Conservation (phyloP, 2,888 invertebrate genomes). For the Melinaea menophilus region DNA sequence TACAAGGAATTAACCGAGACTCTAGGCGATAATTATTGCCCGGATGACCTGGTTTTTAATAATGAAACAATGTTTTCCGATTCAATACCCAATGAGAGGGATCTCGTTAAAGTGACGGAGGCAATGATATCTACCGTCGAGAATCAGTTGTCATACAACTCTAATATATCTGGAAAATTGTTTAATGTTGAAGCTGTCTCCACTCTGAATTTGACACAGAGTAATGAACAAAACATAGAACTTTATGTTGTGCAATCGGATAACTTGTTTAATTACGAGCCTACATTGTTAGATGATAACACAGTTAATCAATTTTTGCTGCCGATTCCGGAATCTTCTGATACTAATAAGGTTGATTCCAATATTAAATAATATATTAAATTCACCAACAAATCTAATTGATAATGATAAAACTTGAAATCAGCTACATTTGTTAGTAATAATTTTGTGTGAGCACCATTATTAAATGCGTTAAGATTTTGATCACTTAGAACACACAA, state of each 20-base stretch:
- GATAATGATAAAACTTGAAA: too few relatives aligned
- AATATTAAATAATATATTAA: conserved; percentile 1
- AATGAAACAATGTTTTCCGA: conserved; percentile 36
- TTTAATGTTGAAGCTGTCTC: conserved; percentile 50
- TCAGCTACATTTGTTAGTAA: too few relatives aligned
- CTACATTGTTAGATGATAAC: conserved; percentile 64
- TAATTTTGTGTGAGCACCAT: too few relatives aligned
- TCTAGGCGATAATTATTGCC: conserved; percentile 52
- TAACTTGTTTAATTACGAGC: conserved; percentile 57
- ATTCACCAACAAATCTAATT: neutral
- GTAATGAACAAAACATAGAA: conserved; percentile 42
- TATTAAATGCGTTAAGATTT: too few relatives aligned
- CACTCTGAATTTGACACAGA: conserved; percentile 28
- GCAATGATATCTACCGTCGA: conserved; percentile 47
- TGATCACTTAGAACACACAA: too few relatives aligned
- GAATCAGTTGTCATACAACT: conserved; percentile 51
- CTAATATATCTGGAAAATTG: conserved; percentile 54
- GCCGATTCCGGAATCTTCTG: conserved; percentile 50
- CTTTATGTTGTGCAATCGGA: conserved; percentile 54
- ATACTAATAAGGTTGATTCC: conserved; percentile 42
- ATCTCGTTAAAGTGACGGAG: conserved; percentile 40
- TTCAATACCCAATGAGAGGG: conserved; percentile 33
- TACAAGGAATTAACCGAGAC: conserved; percentile 61
- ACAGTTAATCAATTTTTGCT: conserved; percentile 68
- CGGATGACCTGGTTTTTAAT: conserved; percentile 55